Conservation (phyloP, 2,113 vertebrate species). For the Antechinus flavipes region DNA sequence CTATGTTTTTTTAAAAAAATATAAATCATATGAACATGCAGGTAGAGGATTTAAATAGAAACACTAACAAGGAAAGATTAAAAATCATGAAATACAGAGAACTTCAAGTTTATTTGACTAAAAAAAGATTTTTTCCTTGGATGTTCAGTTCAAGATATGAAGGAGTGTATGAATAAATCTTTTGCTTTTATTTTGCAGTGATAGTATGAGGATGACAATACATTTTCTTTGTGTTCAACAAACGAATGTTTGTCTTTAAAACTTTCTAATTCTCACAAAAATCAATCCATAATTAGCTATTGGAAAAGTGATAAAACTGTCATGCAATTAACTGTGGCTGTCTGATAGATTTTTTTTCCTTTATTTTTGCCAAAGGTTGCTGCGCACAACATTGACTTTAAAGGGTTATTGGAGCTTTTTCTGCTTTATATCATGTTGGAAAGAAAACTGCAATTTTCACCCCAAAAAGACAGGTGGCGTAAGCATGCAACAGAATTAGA, state of each 20-base stretch:
- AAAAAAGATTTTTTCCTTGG: background rate
- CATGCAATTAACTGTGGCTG: constrained; percentile 52
- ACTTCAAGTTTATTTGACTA: background rate
- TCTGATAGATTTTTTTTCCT: constrained; percentile 53
- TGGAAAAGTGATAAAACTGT: constrained; percentile 9
- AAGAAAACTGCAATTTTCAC: constrained; percentile 74
- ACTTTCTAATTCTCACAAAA: constrained; percentile 19
- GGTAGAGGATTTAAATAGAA: constrained; percentile 27
- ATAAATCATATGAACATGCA: background rate
- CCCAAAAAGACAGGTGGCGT: constrained; percentile 81
- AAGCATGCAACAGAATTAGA: constrained; percentile 71
- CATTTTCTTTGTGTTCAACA: constrained; percentile 49
- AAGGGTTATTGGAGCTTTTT: constrained; percentile 27
- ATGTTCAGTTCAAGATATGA: background rate
- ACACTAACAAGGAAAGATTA: constrained; percentile 3
- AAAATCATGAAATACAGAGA: constrained; percentile 5
- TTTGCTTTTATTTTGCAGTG: constrained; percentile 17
- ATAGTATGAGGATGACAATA: constrained; percentile 24
- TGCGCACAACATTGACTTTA: constrained; percentile 50
- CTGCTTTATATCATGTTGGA: constrained; percentile 46
- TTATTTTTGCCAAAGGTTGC: constrained; percentile 41
- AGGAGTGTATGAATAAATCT: constrained; percentile 23
- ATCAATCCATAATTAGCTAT: constrained; percentile 11
- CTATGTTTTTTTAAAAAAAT: background rate
- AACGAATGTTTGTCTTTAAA: constrained; percentile 36